Percentiles rank a stretch among this genome's conserved stretches.
These are phyloP conservation scores for Psilopsiagon aurifrons DNA, from an alignment of 2,113 vertebrate genomes.

Conservation along the genomic window DNA sequence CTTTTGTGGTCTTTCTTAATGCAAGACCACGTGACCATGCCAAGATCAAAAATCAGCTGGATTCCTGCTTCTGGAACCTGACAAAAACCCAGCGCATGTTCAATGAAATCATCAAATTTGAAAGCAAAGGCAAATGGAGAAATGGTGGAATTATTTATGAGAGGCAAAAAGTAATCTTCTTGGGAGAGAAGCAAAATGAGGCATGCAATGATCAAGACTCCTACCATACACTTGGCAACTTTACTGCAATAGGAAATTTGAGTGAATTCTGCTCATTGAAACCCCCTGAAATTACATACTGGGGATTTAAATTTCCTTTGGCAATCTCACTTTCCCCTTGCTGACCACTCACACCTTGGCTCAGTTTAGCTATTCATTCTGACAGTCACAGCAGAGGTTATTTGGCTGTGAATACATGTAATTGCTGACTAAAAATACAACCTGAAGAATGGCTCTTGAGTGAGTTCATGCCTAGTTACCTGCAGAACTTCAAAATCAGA, in stretches of 20 bases:
- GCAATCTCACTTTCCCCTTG: background rate
- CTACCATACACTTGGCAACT: background rate
- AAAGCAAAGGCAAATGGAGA: background rate
- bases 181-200: background rate
- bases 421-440: slow-evolving; percentile 53
- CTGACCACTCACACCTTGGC: slow-evolving; percentile 26
- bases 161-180: background rate
- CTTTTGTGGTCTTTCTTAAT: background rate
- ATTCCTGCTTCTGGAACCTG: background rate
- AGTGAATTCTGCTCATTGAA: background rate
- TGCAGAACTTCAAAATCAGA: slow-evolving; percentile 40
- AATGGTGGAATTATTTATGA: background rate
- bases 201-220: background rate
- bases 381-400: slow-evolving; percentile 41
- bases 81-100: background rate
- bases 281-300: slow-evolving; percentile 3
- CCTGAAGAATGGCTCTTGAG: slow-evolving; percentile 4
- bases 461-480: slow-evolving; percentile 22
- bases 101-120: background rate
- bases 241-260: background rate
- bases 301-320: slow-evolving; percentile 9
- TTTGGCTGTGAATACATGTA: slow-evolving; percentile 30
- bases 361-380: slow-evolving; percentile 23
- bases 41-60: background rate
- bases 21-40: background rate